A percentile compares a stretch with the other conserved stretches of the same genome.
Conservation (phyloP, 2,797 vertebrate genomes). For the Neostethus bicornis region DNA sequence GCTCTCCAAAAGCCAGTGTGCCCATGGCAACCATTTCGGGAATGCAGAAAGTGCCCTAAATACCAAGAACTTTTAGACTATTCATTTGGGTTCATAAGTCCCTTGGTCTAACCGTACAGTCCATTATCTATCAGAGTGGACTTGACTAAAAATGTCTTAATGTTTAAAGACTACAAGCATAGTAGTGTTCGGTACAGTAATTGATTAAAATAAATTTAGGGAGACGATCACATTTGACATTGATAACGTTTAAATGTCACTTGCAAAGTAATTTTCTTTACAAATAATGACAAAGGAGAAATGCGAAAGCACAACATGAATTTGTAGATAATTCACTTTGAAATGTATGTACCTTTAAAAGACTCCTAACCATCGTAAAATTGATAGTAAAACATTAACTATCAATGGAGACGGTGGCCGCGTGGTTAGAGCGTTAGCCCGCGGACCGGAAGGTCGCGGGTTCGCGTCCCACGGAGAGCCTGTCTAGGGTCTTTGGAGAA, state of each 20-base stretch:
- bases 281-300: background rate
- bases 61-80: constrained; percentile 9
- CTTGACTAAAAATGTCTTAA: constrained; percentile 8
- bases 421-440: too few species aligned
- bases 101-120: background rate
- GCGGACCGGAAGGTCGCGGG: too few species aligned
- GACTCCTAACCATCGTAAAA: background rate
- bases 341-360: background rate
- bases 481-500: too few species aligned
- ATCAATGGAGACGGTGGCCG: too few species aligned
- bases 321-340: background rate
- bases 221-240: background rate
- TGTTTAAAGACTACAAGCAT: constrained; percentile 7
- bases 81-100: background rate
- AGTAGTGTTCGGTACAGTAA: constrained; percentile 7
- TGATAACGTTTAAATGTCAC: constrained; percentile 3
- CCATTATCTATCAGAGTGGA: constrained; percentile 7
- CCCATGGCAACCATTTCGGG: constrained; percentile 9
- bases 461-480: too few species aligned
- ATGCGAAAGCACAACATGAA: background rate
- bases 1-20: constrained; percentile 24
- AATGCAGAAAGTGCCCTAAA: constrained; percentile 16
- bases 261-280: background rate
- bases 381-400: background rate
- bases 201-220: background rate